These are phyloP conservation scores for Malurus melanocephalus DNA, from an alignment of 2,113 vertebrate genomes.

Conservation along the genomic window DNA sequence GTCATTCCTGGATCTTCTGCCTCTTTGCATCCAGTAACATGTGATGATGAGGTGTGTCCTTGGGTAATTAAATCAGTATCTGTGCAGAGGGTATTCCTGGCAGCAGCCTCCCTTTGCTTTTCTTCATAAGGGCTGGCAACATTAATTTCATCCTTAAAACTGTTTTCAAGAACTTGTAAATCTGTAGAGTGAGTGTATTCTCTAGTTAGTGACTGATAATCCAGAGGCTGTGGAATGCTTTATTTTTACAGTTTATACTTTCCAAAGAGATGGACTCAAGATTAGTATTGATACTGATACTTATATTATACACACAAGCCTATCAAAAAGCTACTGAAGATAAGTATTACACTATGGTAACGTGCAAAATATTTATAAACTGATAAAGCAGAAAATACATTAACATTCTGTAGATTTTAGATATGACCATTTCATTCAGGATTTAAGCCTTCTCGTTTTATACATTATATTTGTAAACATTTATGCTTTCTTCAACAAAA, in stretches of 20 bases:
- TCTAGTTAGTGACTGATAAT: neutral
- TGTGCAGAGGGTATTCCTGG: slow-evolving; percentile 53
- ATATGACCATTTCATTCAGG: neutral
- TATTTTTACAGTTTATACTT: neutral
- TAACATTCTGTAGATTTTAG: neutral
- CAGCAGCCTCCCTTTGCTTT: slow-evolving; percentile 69
- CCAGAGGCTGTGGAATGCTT: neutral
- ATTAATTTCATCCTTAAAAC: slow-evolving; percentile 46
- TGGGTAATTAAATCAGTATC: slow-evolving; percentile 47
- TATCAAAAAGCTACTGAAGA: neutral
- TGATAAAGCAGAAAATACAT: neutral
- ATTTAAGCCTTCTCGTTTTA: neutral
- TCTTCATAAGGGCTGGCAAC: slow-evolving; percentile 14
- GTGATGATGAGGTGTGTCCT: slow-evolving; percentile 17
- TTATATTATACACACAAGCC: neutral
- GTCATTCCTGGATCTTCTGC: slow-evolving; percentile 28
- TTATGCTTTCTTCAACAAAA: neutral
- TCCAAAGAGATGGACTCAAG: neutral
- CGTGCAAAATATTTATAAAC: neutral
- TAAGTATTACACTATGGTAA: neutral
- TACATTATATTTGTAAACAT: neutral
- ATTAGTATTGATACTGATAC: neutral
- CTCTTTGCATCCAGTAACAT: slow-evolving; percentile 44
- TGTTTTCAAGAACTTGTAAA: slow-evolving; percentile 53
- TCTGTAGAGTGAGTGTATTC: slow-evolving; percentile 46